These are phyloP conservation scores for Nemapogon koenigi DNA, from an alignment of 2,888 invertebrate species.

Conservation along the genomic window DNA sequence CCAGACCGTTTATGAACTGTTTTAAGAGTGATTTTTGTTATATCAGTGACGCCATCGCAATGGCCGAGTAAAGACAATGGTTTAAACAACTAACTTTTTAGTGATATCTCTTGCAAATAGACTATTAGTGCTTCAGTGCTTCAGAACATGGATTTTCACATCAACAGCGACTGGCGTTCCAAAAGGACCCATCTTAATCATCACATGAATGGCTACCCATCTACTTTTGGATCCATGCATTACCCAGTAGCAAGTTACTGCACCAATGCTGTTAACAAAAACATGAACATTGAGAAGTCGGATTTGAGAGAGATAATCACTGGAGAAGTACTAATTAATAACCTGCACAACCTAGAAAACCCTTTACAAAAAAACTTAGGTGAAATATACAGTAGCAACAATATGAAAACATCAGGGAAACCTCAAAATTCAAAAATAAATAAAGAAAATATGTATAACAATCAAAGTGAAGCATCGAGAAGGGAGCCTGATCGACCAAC, in stretches of 20 bases:
- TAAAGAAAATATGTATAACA: too few species aligned
- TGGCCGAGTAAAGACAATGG: too few species aligned
- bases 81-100: conserved; percentile 19
- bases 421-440: too few species aligned
- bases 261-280: conserved; percentile 22
- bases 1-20: conserved; percentile 38
- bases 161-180: conserved; percentile 30
- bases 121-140: conserved; percentile 24
- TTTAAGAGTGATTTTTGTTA: conserved; percentile 19
- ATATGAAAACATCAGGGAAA: conserved; percentile 14
- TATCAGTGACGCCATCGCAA: conserved; percentile 19
- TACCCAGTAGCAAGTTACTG: conserved; percentile 35
- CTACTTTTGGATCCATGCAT: conserved; percentile 27
- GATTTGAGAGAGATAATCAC: conserved; percentile 32
- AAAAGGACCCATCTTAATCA: conserved; percentile 27
- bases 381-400: conserved; percentile 32
- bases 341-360: conserved; percentile 38
- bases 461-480: too few species aligned
- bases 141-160: conserved; percentile 36
- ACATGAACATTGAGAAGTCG: conserved; percentile 18
- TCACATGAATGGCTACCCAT: conserved; percentile 12
- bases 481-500: too few species aligned
- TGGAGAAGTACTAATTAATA: conserved; percentile 33
- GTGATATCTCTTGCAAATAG: conserved; percentile 23
- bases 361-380: conserved; percentile 48